phyloP scores from a whole-genome alignment of 2,888 invertebrate species.

The Noctua janthina region DNA sequence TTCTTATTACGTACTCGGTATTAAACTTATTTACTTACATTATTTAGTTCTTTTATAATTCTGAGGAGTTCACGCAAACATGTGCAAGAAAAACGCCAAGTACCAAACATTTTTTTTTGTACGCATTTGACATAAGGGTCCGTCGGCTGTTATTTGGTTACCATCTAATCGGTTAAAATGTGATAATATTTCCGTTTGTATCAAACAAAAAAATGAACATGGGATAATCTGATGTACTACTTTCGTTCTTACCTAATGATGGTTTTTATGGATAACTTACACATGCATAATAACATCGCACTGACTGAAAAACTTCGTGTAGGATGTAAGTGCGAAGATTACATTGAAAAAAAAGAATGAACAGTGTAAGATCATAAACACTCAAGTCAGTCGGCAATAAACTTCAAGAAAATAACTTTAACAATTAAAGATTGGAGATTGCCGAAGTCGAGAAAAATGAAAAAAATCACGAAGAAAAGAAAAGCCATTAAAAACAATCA shows the following conservation, averaged over 20 bases:
- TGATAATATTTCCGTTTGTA: not conserved
- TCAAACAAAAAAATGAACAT: not conserved
- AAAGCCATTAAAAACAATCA: conserved; percentile 85
- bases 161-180: too few relatives aligned
- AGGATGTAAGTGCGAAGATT: too few relatives aligned
- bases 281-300: too few relatives aligned
- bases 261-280: too few relatives aligned
- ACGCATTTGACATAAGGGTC: not conserved
- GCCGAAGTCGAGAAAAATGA: conserved; percentile 36
- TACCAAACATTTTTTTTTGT: not conserved
- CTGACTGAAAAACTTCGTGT: too few relatives aligned
- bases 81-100: not conserved
- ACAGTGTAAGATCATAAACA: not conserved
- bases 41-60: not conserved
- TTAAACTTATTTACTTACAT: not conserved
- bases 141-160: too few relatives aligned
- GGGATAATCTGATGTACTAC: not conserved
- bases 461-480: conserved; percentile 69
- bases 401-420: conserved; percentile 50
- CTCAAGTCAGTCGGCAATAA: conserved; percentile 23
- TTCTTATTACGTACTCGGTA: conserved; percentile 12
- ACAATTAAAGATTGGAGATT: conserved; percentile 58
- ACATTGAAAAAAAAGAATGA: not conserved
- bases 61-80: not conserved
- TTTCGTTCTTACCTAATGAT: not conserved